Evolutionary conservation across 2,888 invertebrate species (phyloP).

Genomic region (Cremastinae sp.): DNA sequence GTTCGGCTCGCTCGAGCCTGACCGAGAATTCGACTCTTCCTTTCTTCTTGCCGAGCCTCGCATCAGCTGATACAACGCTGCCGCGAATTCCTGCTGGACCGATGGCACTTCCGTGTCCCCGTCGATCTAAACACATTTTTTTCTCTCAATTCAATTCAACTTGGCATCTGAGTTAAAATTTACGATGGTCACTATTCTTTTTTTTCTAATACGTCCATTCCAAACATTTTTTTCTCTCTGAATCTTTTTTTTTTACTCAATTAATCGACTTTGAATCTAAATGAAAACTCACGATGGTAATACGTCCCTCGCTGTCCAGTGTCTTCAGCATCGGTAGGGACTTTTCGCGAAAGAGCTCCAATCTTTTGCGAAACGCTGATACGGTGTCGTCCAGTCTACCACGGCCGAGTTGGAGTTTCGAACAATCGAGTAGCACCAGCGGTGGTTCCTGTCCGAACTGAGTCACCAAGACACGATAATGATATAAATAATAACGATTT

Average conservation of each 20-base stretch:
- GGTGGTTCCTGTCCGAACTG: slow-evolving; percentile 90
- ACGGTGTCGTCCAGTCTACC: slow-evolving; percentile 93
- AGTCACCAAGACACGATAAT: too few relatives aligned
- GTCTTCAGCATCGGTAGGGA: slow-evolving; percentile 94
- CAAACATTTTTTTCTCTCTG: too few relatives aligned
- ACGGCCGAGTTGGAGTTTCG: slow-evolving; percentile 92
- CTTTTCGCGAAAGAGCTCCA: slow-evolving; percentile 93
- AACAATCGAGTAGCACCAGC: slow-evolving; percentile 93
- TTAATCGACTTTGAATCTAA: too few relatives aligned
- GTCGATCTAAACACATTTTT: slow-evolving; percentile 84
- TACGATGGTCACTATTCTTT: too few relatives aligned
- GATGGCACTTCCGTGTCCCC: slow-evolving; percentile 91
- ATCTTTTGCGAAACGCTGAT: slow-evolving; percentile 90
- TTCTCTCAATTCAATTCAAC: too few relatives aligned
- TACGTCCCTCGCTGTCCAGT: slow-evolving; percentile 90
- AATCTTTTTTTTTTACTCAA: too few relatives aligned
- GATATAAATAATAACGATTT: too few relatives aligned
- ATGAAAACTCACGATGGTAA: slow-evolving; percentile 89
- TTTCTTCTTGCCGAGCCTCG: slow-evolving; percentile 78
- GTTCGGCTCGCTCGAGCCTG: slow-evolving; percentile 60
- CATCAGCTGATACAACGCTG: slow-evolving; percentile 87
- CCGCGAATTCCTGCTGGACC: slow-evolving; percentile 89
- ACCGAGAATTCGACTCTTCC: slow-evolving; percentile 64
- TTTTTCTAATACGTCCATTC: too few relatives aligned
- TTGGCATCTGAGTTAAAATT: too few relatives aligned